phyloP scores from a whole-genome alignment of 2,797 vertebrate genomes.

The Micropoecilia bifurca region DNA sequence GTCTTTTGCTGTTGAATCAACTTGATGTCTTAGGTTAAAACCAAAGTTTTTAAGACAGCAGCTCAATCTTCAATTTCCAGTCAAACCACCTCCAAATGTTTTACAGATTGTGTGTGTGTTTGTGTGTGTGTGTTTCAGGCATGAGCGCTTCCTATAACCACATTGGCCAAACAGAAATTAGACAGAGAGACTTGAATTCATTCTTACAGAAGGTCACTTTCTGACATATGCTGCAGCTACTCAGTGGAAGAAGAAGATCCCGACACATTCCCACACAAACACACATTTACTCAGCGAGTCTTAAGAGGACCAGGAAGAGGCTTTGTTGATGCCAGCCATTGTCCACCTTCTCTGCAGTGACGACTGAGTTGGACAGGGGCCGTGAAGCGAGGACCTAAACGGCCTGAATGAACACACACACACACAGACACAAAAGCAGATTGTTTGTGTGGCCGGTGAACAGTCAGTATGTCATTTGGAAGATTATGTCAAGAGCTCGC shows the following conservation, averaged over 20 bases:
- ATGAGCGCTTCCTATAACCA: slow-evolving; percentile 25
- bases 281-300: slow-evolving; percentile 41
- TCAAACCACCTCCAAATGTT: too few relatives aligned
- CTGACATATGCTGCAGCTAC: slow-evolving; percentile 69
- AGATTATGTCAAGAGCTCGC: slow-evolving; percentile 41
- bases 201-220: slow-evolving; percentile 64
- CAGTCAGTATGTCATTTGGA: slow-evolving; percentile 41
- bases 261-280: slow-evolving; percentile 25
- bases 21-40: too few relatives aligned
- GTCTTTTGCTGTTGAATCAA: too few relatives aligned
- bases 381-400: slow-evolving; percentile 27
- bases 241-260: slow-evolving; percentile 49
- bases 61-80: too few relatives aligned
- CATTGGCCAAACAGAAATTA: slow-evolving; percentile 32
- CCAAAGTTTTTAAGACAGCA: too few relatives aligned
- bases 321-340: slow-evolving; percentile 76
- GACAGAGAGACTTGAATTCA: slow-evolving; percentile 71
- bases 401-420: slow-evolving; percentile 65
- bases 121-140: slow-evolving; percentile 24
- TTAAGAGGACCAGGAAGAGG: slow-evolving; percentile 56
- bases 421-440: slow-evolving; percentile 40
- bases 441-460: slow-evolving; percentile 59
- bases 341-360: slow-evolving; percentile 48
- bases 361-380: slow-evolving; percentile 32
- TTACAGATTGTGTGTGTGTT: neutral